Evolutionary conservation across 2,888 invertebrate species (phyloP).

Genomic region (Subacronicta megacephala): DNA sequence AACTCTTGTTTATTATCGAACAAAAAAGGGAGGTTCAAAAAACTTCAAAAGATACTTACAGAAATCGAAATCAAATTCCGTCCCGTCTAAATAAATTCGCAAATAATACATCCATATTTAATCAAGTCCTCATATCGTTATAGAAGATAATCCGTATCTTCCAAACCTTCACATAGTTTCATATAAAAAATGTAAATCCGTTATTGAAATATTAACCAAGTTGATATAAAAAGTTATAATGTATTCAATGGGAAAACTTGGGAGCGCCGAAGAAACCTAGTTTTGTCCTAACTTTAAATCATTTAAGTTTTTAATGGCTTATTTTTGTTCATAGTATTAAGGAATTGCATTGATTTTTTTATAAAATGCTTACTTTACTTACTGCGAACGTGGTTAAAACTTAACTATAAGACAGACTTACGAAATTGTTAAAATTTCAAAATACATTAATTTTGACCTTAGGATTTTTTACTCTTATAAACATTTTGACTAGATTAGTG

Average conservation of each 20-base stretch:
- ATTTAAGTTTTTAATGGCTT: slow-evolving; percentile 47
- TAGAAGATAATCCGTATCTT: slow-evolving; percentile 32
- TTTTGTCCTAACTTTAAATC: slow-evolving; percentile 48
- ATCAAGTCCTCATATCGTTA: slow-evolving; percentile 2
- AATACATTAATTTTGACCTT: no score
- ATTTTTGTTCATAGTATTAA: slow-evolving; percentile 26
- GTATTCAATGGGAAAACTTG: slow-evolving; percentile 59
- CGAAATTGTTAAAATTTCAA: no score
- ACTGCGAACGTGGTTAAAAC: no score
- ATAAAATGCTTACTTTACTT: no score
- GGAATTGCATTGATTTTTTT: slow-evolving; percentile 20
- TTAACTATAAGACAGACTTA: no score
- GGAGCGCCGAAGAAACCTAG: slow-evolving; percentile 28
- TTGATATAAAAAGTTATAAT: slow-evolving; percentile 58
- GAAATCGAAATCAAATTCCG: no score
- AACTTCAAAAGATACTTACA: no score
- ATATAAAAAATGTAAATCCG: slow-evolving; percentile 58
- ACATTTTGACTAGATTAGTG: no score
- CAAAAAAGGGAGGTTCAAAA: no score
- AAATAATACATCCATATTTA: slow-evolving; percentile 19
- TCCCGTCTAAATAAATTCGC: no score
- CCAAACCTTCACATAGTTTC: slow-evolving; percentile 41
- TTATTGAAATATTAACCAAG: slow-evolving; percentile 60
- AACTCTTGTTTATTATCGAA: no score
- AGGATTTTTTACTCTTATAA: no score